Base-by-base conservation (phyloP, 2,888 invertebrate species). In the Meiosimyza decipiens region DNA sequence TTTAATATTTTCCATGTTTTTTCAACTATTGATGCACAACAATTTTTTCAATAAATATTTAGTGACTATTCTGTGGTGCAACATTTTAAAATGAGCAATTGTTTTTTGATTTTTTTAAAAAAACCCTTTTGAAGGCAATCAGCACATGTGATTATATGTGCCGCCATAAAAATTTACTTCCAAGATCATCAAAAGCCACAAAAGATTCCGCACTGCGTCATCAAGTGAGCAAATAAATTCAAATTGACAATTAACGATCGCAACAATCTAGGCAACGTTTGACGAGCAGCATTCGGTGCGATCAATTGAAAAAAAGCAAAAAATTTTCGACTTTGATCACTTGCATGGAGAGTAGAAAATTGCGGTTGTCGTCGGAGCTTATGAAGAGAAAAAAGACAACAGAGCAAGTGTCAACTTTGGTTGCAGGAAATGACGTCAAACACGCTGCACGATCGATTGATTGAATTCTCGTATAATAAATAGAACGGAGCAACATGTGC, bases 381-480 rank as follows among this genome's bases (percentile, higher is more conserved):
- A 40, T 40, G 40, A 40, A 40, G 12, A 59, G 13, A 16, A 47
- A 59, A 16, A 49, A 16, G 47, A 15, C 49, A 49, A 49, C 51
- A 67, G 55, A 16, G 22, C 64, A 51, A 66, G 59, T 60, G 71
- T 65, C 67, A 68, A 62, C 67, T 55, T 22, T 40, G 54, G 54
- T 64, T 63, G 51, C 54, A 57, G 71, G 64, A 71, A 64, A 71
- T 71, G 71, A 71, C 71, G 71, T 71, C 62, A 60, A 60, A 47
- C 59, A 18, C 54, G 54, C 13, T 54, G 54, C 18, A 54, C n/a
- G 54, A n/a, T 16, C 54, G 18, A 54, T 54, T 54, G n/a, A 54
- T 54, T 54, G 18, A 40, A 40, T 40, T 40, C 28, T 28, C 28
- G 33, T 18, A 28, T 22, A 57, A 57, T 6, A 57, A 28, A 22